Evolutionary conservation across 1,140 invertebrate genomes (phyloP), one percentile per base, ranked within the genome.

Genomic region (Mactra quadrangularis): DNA sequence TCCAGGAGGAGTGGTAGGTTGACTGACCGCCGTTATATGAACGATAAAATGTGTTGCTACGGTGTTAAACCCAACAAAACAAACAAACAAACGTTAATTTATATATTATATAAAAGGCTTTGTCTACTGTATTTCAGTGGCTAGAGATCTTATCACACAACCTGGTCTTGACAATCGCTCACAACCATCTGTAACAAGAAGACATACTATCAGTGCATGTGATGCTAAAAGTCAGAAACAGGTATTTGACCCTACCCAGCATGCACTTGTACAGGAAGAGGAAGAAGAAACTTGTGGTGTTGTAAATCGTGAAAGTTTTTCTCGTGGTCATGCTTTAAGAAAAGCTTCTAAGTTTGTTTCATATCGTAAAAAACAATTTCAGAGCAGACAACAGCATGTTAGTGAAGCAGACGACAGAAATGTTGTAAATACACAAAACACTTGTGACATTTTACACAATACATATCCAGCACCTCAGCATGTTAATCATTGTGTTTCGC

Each of bases 171-270:
- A n/a, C n/a, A n/a, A n/a, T n/a, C n/a, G n/a, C n/a, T 33, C 27
- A 13, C 47, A 53, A 50, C 41, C 27, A 17, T 29, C 59, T 52
- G 47, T 82, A 4, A 17, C 41, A 1, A 62, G 79, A 41, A 41
- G 70, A 17, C 70, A 82, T 57, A 82, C 70, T 25, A 82, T 82
- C 47, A 74, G 71, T 52, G 47, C 71, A 19, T 75, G 79, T 74
- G 71, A 64, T 72, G 55, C 31, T 1, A 82, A 66, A 52, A 82
- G 47, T 55, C 45, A 57, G 29, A 38, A 35, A 59, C 72, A 82
- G 79, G 79, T 82, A 82, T 66, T 45, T 45, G 59, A 19, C 22
- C 47, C 70, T 25, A 72, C 64, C 68, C 79, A 64, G 79, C 79
- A 82, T 74, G 79, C 29, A n/a, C 41, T 41, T 15, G 35, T 82